Conservation (phyloP, 2,888 invertebrate species). For the Tromatobia lineatoria region DNA sequence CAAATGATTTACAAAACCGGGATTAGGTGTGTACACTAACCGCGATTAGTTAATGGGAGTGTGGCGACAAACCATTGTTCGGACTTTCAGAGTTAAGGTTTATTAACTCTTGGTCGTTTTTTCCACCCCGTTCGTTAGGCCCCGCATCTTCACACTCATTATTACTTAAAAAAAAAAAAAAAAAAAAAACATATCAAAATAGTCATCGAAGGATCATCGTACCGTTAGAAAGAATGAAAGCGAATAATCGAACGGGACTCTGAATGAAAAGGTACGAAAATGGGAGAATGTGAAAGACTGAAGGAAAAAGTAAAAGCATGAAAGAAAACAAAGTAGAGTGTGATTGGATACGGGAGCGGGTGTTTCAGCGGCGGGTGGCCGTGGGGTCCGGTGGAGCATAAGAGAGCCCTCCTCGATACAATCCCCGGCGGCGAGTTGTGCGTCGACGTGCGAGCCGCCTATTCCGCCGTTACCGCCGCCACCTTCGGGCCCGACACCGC, state of each 20-base stretch:
- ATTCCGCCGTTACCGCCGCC: conserved; percentile 81
- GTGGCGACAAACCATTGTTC: not conserved
- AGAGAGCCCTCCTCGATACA: conserved; percentile 79
- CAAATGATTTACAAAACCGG: not conserved
- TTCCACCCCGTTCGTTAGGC: conserved; percentile 38
- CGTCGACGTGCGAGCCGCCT: conserved; percentile 78
- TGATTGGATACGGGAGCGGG: conserved; percentile 76
- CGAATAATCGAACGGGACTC: conserved; percentile 4
- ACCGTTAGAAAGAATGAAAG: conserved; percentile 27
- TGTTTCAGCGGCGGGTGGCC: conserved; percentile 82
- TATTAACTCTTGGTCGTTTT: conserved; percentile 45
- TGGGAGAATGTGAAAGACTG: conserved; percentile 6
- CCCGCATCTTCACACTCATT: conserved; percentile 47
- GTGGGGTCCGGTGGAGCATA: conserved; percentile 82
- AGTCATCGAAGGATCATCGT: conserved; percentile 36
- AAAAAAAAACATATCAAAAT: not conserved
- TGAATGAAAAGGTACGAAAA: conserved; percentile 15
- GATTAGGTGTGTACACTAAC: not conserved
- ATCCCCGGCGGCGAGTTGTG: conserved; percentile 72
- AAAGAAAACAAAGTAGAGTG: conserved; percentile 60
- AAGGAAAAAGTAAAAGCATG: conserved; percentile 40
- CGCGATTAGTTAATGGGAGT: conserved; percentile 20
- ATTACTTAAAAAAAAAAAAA: conserved; percentile 25
- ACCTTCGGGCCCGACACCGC: conserved; percentile 80
- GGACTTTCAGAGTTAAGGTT: not conserved